phyloP scores from a whole-genome alignment of 2,797 vertebrate species.

The Momotus momota region DNA sequence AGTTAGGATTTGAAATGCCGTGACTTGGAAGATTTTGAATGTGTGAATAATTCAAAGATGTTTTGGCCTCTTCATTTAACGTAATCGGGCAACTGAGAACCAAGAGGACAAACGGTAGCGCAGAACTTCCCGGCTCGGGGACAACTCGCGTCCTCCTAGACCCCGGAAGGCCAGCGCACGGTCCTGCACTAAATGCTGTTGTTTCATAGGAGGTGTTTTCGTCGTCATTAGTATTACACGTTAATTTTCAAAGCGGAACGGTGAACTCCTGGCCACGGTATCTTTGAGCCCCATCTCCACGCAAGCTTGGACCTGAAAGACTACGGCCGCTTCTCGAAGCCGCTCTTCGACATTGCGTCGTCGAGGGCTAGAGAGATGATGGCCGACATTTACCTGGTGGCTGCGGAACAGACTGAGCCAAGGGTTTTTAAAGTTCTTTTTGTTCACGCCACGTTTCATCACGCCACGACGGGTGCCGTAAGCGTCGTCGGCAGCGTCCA shows the following conservation, averaged over 20 bases:
- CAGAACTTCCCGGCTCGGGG: rapidly evolving
- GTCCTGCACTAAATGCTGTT: too few species aligned
- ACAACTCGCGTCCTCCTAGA: rapidly evolving
- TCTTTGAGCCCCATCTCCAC: background rate
- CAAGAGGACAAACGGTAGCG: background rate
- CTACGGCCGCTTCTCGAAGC: background rate
- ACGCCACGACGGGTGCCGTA: background rate
- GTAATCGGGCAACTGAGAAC: background rate
- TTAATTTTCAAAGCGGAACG: background rate
- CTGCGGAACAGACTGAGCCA: too few species aligned
- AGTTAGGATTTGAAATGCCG: background rate
- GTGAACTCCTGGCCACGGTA: background rate
- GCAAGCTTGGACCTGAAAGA: background rate
- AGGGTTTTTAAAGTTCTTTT: background rate
- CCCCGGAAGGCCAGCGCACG: rapidly evolving
- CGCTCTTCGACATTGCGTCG: background rate
- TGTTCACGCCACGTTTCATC: background rate
- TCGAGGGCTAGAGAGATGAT: background rate
- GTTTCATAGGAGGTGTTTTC: background rate
- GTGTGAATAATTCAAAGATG: background rate
- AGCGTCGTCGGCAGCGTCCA: background rate
- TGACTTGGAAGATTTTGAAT: background rate
- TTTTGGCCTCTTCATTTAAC: background rate
- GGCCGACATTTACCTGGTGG: background rate
- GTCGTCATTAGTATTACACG: rapidly evolving